phyloP scores from a whole-genome alignment of 2,113 vertebrate genomes.

The Callipepla squamata region DNA sequence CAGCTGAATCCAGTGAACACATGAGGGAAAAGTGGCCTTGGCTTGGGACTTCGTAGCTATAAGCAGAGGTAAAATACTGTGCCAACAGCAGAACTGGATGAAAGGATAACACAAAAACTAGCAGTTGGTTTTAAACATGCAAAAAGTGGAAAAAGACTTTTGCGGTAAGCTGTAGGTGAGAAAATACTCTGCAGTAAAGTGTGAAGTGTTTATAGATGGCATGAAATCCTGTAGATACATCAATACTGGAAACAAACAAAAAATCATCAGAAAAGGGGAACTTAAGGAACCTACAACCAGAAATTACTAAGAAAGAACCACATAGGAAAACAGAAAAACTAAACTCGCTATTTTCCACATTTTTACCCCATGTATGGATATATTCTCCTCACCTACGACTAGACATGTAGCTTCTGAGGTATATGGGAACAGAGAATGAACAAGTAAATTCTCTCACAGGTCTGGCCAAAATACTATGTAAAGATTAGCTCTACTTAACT shows the following conservation, averaged over 20 bases:
- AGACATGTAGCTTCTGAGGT: not conserved
- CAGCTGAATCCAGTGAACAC: not conserved
- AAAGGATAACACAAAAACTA: fast-evolving
- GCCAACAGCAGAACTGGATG: not conserved
- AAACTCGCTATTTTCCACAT: not conserved
- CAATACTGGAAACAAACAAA: not conserved
- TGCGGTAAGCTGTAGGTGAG: not conserved
- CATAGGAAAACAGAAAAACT: not conserved
- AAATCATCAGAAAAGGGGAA: not conserved
- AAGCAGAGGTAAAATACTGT: fast-evolving
- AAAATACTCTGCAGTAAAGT: not conserved
- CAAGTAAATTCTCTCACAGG: not conserved
- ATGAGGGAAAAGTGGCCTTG: fast-evolving
- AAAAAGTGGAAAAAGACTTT: not conserved
- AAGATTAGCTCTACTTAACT: not conserved
- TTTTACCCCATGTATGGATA: not conserved
- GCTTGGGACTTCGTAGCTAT: too few relatives aligned
- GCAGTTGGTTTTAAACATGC: fast-evolving
- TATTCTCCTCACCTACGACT: not conserved
- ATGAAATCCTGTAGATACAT: not conserved
- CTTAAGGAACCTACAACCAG: not conserved
- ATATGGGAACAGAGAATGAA: not conserved
- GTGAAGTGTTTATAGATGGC: fast-evolving
- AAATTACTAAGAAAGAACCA: not conserved
- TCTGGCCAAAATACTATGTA: not conserved